Base-by-base conservation (phyloP, 2,113 vertebrate species). In the Anthoscopus minutus region DNA sequence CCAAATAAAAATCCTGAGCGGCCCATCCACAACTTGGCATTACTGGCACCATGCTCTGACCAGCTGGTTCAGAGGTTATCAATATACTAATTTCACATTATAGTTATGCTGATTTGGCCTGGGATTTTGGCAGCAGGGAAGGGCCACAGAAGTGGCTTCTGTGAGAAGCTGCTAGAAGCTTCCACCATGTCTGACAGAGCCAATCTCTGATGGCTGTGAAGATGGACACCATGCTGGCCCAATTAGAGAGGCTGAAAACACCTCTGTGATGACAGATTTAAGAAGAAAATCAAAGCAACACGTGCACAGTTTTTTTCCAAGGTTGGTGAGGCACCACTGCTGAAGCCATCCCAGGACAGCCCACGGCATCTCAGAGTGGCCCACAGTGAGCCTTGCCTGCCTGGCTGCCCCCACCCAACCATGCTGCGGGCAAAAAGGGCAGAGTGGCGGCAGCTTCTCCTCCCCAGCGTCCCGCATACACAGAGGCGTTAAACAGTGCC, bases 321-420 rank as follows among this genome's bases (percentile, higher is more conserved):
- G 56, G 9, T 7, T 25, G 38, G 30, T 1, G 8, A 7, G 42
- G 22, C 22, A 17, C 14, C 7, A 4, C 10, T 10, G 4, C 33
- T 8, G 7, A 25, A 5, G 48, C 47, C 6, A 17, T 53, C 37
- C 15, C 6, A 2, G 35, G 15, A 38, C 47, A 67, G 44, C 33
- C 24, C 3, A 4, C 6, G 42, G 33, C 11, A 19, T 21, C 38
- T 10, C 60, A 30, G 13, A 4, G 0, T 3, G 10, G 44, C 44
- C 18, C 7, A 2, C 4, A 4, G 62, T 3, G 9, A 65, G 40
- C 62, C 30, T 9, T 2, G 21, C 40, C 42, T 17, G 30, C 62
- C 62, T 12, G 30, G 40, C 40, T 6, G 15, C 9, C n/a, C n/a
- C n/a, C n/a, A n/a, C 27, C 62, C 62, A 33, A 10, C 61, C 21